These are phyloP conservation scores for Chironomus riparius DNA, from an alignment of 2,888 invertebrate species.

Conservation along the genomic window DNA sequence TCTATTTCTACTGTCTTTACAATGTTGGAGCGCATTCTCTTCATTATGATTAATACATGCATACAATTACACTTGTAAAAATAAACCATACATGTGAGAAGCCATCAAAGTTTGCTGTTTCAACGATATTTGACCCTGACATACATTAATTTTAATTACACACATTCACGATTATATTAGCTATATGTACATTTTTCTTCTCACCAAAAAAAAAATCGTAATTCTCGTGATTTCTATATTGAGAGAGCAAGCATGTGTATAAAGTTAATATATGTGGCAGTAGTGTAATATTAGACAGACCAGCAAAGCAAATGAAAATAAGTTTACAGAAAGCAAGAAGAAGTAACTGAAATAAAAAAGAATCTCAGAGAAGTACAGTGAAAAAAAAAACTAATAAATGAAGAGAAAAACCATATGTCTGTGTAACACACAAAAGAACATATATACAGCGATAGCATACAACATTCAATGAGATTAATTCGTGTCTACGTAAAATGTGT, in stretches of 20 bases:
- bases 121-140: conserved; percentile 25
- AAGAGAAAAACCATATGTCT: conserved; percentile 1
- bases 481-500: conserved; percentile 9
- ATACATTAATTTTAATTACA: conserved; percentile 26
- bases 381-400: background rate
- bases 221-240: too few relatives aligned
- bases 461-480: background rate
- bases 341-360: background rate
- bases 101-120: conserved; percentile 16
- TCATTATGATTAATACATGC: too few relatives aligned
- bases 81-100: background rate
- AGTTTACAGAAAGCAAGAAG: background rate
- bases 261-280: background rate
- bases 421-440: background rate
- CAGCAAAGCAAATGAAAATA: background rate
- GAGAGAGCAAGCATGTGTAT: background rate
- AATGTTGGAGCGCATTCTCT: too few relatives aligned
- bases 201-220: background rate
- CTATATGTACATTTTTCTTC: background rate
- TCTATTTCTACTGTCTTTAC: too few relatives aligned
- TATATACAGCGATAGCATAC: too few relatives aligned
- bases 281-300: background rate
- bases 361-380: background rate
- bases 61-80: background rate
- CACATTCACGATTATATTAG: conserved; percentile 7